Percentiles rank a stretch among this genome's conserved stretches.
These are phyloP conservation scores for Hydrophis major DNA, from an alignment of 2,797 vertebrate species.

Conservation along the genomic window DNA sequence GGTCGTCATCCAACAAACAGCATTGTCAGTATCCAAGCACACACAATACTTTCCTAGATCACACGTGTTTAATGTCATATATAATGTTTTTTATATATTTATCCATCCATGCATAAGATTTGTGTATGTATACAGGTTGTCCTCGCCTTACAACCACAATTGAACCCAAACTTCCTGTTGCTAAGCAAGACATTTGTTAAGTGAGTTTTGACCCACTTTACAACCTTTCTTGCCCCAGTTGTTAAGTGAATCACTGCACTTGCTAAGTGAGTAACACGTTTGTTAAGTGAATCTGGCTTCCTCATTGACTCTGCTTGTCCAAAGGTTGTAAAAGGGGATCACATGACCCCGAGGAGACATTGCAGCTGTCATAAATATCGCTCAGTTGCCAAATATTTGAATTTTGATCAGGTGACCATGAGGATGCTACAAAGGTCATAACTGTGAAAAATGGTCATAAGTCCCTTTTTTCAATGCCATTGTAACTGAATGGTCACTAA, in stretches of 20 bases:
- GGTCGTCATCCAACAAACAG: background rate
- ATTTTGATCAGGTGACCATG: background rate
- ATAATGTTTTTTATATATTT: background rate
- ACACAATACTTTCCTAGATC: background rate
- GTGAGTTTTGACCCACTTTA: background rate
- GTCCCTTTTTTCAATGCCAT: background rate
- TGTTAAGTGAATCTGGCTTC: no score
- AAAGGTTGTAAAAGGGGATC: no score
- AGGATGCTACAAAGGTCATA: background rate
- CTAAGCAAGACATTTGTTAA: background rate
- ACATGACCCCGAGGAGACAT: background rate
- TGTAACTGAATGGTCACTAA: no score
- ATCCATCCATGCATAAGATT: background rate
- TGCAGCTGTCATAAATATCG: background rate
- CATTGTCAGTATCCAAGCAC: background rate
- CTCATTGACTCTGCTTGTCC: background rate
- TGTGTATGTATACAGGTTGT: background rate
- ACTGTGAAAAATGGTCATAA: background rate
- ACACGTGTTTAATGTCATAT: background rate
- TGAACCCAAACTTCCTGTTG: background rate
- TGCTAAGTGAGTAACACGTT: background rate
- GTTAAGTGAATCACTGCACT: background rate
- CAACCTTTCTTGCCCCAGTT: background rate
- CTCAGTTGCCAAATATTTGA: background rate
- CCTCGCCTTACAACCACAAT: background rate